Evolutionary conservation across 2,888 invertebrate genomes (phyloP).

Genomic region (Koerneria pararmatus): DNA sequence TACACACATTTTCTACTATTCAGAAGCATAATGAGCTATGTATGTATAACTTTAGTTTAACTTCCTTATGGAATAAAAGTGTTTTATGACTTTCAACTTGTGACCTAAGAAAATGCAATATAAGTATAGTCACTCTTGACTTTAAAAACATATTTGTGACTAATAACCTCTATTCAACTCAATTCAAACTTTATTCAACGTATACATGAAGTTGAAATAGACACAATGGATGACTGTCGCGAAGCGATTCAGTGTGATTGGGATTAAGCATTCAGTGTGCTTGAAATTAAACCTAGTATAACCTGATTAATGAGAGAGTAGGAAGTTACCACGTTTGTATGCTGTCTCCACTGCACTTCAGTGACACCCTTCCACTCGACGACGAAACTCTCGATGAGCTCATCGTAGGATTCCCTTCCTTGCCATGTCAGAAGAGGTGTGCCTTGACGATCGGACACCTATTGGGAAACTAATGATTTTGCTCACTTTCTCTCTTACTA

Average conservation of each 20-base stretch:
- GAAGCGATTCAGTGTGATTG: too few relatives aligned
- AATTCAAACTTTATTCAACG: background rate
- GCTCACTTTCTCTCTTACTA: too few relatives aligned
- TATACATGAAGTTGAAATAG: too few relatives aligned
- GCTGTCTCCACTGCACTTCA: constrained; percentile 52
- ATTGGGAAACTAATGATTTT: too few relatives aligned
- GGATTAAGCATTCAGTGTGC: background rate
- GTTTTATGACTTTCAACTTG: too few relatives aligned
- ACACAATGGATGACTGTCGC: too few relatives aligned
- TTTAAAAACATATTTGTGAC: background rate
- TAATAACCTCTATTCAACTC: background rate
- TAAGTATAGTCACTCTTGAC: too few relatives aligned
- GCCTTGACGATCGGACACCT: constrained; percentile 37
- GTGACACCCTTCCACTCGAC: constrained; percentile 51
- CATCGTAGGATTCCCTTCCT: constrained; percentile 49
- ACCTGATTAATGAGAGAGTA: background rate
- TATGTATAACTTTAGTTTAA: too few relatives aligned
- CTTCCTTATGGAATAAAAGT: too few relatives aligned
- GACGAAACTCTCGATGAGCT: constrained; percentile 50
- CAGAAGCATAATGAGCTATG: too few relatives aligned
- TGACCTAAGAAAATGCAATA: too few relatives aligned
- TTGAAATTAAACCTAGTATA: background rate
- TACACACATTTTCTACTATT: too few relatives aligned
- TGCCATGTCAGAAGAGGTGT: constrained; percentile 53
- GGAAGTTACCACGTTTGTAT: constrained; percentile 35